Evolutionary conservation across 2,113 vertebrate genomes (phyloP).

Genomic region (Daphoenositta chrysoptera): DNA sequence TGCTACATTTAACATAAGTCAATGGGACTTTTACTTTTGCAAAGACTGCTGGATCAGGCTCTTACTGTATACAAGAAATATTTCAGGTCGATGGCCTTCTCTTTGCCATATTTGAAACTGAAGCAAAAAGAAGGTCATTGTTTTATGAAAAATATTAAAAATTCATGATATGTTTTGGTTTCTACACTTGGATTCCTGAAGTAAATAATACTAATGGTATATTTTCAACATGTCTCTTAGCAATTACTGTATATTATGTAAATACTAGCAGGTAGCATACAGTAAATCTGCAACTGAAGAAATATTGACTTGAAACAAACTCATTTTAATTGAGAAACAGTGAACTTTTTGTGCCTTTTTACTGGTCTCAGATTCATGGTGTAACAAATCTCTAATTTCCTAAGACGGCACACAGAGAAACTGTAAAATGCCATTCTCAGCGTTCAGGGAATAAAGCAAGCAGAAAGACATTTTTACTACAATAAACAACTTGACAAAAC

Average conservation of each 20-base stretch:
- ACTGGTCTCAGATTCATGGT: neutral
- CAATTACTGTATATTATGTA: slow-evolving; percentile 59
- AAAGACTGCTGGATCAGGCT: slow-evolving; percentile 32
- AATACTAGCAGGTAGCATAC: slow-evolving; percentile 52
- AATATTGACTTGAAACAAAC: slow-evolving; percentile 31
- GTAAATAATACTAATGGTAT: slow-evolving; percentile 61
- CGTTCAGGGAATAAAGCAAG: slow-evolving; percentile 9
- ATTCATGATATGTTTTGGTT: slow-evolving; percentile 48
- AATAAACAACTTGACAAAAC: slow-evolving; percentile 49
- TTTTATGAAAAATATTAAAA: slow-evolving; percentile 63
- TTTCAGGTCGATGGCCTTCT: slow-evolving; percentile 9
- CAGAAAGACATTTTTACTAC: slow-evolving; percentile 54
- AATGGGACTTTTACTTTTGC: slow-evolving; percentile 48
- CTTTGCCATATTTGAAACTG: slow-evolving; percentile 22
- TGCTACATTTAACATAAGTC: slow-evolving; percentile 51
- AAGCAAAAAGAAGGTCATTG: slow-evolving; percentile 48
- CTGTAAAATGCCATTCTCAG: slow-evolving; percentile 28
- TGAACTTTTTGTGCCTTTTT: slow-evolving; percentile 24
- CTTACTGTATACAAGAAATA: slow-evolving; percentile 28
- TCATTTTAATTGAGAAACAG: slow-evolving; percentile 44
- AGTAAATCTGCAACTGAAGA: slow-evolving; percentile 56
- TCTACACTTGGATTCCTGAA: slow-evolving; percentile 50
- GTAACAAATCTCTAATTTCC: slow-evolving; percentile 36
- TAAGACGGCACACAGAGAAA: neutral
- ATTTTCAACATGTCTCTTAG: slow-evolving; percentile 54